These are phyloP conservation scores for Zaprionus lineosus DNA, from an alignment of 2,888 invertebrate genomes.

Conservation along the genomic window DNA sequence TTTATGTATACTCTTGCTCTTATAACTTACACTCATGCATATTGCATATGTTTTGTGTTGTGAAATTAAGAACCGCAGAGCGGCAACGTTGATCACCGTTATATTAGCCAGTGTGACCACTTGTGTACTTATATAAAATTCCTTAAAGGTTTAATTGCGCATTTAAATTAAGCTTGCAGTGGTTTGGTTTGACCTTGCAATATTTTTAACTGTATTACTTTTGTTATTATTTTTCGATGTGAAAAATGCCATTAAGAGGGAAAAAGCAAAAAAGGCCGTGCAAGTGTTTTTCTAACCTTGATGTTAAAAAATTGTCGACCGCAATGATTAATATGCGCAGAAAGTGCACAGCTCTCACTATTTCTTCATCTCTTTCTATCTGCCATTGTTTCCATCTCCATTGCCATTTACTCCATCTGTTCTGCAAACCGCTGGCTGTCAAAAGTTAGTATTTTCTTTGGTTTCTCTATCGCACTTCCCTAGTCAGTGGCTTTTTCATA, in stretches of 20 bases:
- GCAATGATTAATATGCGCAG: conserved; percentile 72
- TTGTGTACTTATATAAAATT: not conserved
- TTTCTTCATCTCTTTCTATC: not conserved
- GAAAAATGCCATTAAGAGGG: conserved; percentile 35
- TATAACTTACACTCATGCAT: too few relatives aligned
- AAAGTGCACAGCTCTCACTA: conserved; percentile 31
- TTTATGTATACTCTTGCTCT: too few relatives aligned
- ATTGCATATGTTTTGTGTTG: too few relatives aligned
- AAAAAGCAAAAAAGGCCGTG: conserved; percentile 29
- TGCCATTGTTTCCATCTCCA: too few relatives aligned
- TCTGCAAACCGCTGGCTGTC: conserved; percentile 35
- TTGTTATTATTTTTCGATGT: not conserved
- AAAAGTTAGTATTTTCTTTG: conserved; percentile 67
- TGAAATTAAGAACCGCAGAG: too few relatives aligned
- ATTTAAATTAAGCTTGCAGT: conserved; percentile 42
- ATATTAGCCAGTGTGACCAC: not conserved
- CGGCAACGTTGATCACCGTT: too few relatives aligned
- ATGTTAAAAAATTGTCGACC: conserved; percentile 35
- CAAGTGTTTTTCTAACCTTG: conserved; percentile 53
- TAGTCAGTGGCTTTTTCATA: conserved; percentile 21
- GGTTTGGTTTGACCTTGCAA: conserved; percentile 44
- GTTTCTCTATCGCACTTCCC: conserved; percentile 22
- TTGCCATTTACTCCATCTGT: not conserved
- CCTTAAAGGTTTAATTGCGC: conserved; percentile 20
- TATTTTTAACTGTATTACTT: conserved; percentile 10